Conservation (phyloP, 2,797 vertebrate genomes). For the Sebastes hubbsi region DNA sequence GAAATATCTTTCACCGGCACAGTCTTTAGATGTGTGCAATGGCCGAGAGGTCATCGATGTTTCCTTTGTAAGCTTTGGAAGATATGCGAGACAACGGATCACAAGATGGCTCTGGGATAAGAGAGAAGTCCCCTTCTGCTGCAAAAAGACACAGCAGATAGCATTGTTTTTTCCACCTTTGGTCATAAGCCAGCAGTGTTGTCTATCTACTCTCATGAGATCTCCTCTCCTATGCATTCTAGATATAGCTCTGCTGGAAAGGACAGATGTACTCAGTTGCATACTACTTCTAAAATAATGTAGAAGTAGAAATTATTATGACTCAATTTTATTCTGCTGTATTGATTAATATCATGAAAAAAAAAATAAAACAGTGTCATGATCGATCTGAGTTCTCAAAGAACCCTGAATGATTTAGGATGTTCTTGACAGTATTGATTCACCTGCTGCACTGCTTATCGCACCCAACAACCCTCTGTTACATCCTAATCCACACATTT, state of each 20-base stretch:
- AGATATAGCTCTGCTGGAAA: slow-evolving; percentile 18
- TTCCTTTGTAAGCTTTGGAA: slow-evolving; percentile 59
- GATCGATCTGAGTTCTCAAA: slow-evolving; percentile 35
- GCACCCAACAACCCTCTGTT: slow-evolving; percentile 20
- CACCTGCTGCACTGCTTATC: slow-evolving; percentile 43
- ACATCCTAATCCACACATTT: slow-evolving; percentile 46
- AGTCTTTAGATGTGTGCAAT: slow-evolving; percentile 20
- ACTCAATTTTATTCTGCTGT: not conserved
- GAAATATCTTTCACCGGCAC: slow-evolving; percentile 35
- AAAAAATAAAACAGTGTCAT: not conserved
- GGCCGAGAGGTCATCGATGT: slow-evolving; percentile 50
- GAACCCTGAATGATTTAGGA: slow-evolving; percentile 36
- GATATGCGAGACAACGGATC: slow-evolving; percentile 58
- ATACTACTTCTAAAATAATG: not conserved
- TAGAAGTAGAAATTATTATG: too few species aligned
- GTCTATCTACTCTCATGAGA: slow-evolving; percentile 36
- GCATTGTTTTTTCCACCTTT: slow-evolving; percentile 55
- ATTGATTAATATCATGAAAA: not conserved
- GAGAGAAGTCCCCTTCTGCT: slow-evolving; percentile 29
- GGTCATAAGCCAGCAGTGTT: slow-evolving; percentile 50
- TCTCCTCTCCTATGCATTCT: slow-evolving; percentile 11
- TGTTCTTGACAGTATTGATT: slow-evolving; percentile 47
- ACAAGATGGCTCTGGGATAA: slow-evolving; percentile 53
- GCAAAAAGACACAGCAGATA: slow-evolving; percentile 45
- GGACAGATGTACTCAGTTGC: not conserved